A percentile compares a stretch with the other conserved stretches of the same genome.
Conservation (phyloP, 2,888 invertebrate species). For the Amiota communis region DNA sequence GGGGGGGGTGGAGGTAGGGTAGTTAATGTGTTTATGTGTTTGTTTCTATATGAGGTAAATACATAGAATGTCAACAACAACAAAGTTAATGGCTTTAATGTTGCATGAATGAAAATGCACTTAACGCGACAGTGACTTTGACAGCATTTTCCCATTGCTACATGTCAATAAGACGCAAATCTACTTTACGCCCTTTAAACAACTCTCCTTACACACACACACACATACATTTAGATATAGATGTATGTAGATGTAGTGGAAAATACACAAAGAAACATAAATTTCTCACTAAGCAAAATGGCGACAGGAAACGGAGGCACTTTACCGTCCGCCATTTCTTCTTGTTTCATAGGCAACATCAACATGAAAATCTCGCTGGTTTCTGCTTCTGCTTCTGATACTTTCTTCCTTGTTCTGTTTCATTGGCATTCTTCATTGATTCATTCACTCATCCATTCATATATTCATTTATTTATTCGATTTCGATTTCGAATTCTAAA, state of each 20-base stretch:
- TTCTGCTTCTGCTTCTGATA: background rate
- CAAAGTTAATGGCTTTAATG: background rate
- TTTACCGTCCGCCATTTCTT: background rate
- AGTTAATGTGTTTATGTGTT: too few species aligned
- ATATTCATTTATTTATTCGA: background rate
- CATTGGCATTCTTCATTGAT: background rate
- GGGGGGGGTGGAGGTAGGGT: too few species aligned
- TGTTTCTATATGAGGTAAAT: too few species aligned
- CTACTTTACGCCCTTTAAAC: constrained; percentile 9
- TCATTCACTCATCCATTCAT: background rate
- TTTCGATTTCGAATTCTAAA: background rate
- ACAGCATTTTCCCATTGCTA: constrained; percentile 3
- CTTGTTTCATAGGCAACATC: constrained; percentile 15
- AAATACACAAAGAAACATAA: too few species aligned
- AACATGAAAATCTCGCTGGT: background rate
- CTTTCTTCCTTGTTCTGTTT: background rate
- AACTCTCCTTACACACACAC: background rate
- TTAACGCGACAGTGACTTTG: background rate
- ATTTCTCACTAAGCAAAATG: background rate
- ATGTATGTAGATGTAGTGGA: too few species aligned
- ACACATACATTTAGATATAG: background rate
- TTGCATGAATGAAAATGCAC: constrained; percentile 6
- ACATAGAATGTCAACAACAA: too few species aligned
- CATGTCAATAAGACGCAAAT: constrained; percentile 23
- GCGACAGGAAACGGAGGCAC: constrained; percentile 15